Conservation (phyloP, 1,140 invertebrate genomes). For the Ephestia elutella region DNA sequence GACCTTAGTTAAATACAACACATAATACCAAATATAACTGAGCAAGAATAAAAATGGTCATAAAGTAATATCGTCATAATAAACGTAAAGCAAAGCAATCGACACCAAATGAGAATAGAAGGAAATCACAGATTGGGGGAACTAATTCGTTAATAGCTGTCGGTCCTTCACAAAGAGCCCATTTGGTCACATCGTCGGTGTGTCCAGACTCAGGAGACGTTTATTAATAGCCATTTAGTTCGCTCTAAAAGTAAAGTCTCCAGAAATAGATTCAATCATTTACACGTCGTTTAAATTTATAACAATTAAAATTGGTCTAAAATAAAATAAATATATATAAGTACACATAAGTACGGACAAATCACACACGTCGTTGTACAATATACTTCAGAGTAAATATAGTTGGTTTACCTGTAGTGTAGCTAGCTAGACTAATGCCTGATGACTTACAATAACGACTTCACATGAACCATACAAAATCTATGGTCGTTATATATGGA, state of each 20-base stretch:
- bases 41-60: too few species aligned
- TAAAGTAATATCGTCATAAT: too few species aligned
- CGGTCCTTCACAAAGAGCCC: slow-evolving; percentile 20
- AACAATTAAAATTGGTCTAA: not conserved
- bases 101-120: slow-evolving; percentile 13
- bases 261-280: slow-evolving; percentile 23
- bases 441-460: not conserved
- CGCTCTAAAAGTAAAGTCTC: slow-evolving; percentile 26
- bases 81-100: too few species aligned
- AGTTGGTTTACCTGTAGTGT: too few species aligned
- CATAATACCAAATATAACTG: too few species aligned
- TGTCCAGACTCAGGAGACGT: slow-evolving; percentile 17
- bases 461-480: not conserved
- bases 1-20: too few species aligned
- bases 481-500: not conserved
- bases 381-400: too few species aligned
- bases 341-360: too few species aligned
- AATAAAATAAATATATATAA: not conserved
- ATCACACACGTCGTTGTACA: too few species aligned
- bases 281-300: not conserved
- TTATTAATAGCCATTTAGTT: slow-evolving; percentile 34
- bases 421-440: too few species aligned
- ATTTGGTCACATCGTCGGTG: slow-evolving; percentile 22
- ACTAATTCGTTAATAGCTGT: slow-evolving; percentile 44
- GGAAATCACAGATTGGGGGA: slow-evolving; percentile 28